Evolutionary conservation across 2,113 vertebrate species (phyloP), one percentile per base, ranked within the genome.

Genomic region (Polypterus senegalus): DNA sequence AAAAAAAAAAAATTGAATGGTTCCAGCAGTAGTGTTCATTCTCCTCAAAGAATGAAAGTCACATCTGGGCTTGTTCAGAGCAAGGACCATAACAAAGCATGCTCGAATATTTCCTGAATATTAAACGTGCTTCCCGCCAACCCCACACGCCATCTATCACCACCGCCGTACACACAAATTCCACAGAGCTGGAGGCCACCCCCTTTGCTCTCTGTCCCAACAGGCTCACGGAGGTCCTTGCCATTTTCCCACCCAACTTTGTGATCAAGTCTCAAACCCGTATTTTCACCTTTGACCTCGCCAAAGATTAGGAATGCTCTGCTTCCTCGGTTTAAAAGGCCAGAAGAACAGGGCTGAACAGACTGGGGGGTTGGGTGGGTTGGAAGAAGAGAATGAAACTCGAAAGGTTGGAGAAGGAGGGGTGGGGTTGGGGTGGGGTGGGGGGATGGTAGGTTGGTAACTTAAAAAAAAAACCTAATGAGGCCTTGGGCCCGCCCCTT

Each of bases 251-350:
- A 52, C 10, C 51, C 4, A 8, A 52, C 51, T 52, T 52, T 52
- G 51, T 8, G 51, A 52, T 52, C 27, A 60, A 58, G 66, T 67
- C 65, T 65, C 58, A 68, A 66, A 66, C 51, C 63, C 69, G 58
- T 61, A 59, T 58, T 63, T 62, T 61, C 57, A 76, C 76, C 71
- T 72, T 60, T 72, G 68, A 74, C 69, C 71, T 59, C 53, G 27
- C 6, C 11, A 61, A 61, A 61, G 66, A 69, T 68, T 49, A 62
- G 68, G 73, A 71, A 63, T 58, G 49, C 51, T 67, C 58, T 62
- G 47, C 46, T 48, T 54, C 27, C 60, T 64, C 60, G 57, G 56
- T 51, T 64, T 66, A 64, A 69, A 73, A 72, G 67, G 66, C 65
- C 66, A 47, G 5, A 7, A 68, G 70, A 65, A 57, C 63, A 70